These are phyloP conservation scores for Rhynchophorus ferrugineus DNA, from an alignment of 1,140 invertebrate species.

Conservation along the genomic window DNA sequence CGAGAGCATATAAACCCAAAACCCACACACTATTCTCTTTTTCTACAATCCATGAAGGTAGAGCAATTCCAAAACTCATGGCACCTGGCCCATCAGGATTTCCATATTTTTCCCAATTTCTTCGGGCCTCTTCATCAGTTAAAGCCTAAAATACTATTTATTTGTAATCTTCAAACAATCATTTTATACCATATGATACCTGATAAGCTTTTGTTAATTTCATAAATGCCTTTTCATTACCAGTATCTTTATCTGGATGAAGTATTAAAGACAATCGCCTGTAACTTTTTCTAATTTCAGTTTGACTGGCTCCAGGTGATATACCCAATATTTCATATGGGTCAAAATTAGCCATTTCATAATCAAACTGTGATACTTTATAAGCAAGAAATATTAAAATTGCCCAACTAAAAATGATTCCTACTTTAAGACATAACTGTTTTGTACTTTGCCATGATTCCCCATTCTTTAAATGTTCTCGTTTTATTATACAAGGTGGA, in stretches of 20 bases:
- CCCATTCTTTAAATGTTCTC: constrained; percentile 66
- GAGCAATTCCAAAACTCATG: constrained; percentile 97
- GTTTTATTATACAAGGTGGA: constrained; percentile 79
- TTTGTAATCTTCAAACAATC: background rate
- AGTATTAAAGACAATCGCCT: constrained; percentile 85
- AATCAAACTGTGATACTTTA: constrained; percentile 95
- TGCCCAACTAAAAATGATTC: constrained; percentile 81
- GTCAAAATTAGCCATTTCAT: constrained; percentile 98
- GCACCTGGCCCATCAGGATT: constrained; percentile 99
- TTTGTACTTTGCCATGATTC: constrained; percentile 84
- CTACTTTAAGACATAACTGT: constrained; percentile 52
- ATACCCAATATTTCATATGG: constrained; percentile 94
- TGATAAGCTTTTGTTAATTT: constrained; percentile 92
- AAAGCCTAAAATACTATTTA: constrained; percentile 52
- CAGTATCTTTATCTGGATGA: constrained; percentile 97
- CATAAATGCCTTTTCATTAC: constrained; percentile 96
- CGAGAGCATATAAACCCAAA: constrained; percentile 86
- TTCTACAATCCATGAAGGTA: constrained; percentile 99
- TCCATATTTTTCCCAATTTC: constrained; percentile 98
- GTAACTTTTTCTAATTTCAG: constrained; percentile 94
- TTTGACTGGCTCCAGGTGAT: constrained; percentile 70
- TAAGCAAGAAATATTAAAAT: constrained; percentile 82
- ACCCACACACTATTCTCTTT: constrained; percentile 99
- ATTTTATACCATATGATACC: constrained; percentile 30
- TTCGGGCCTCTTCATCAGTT: constrained; percentile 93